phyloP scores from a whole-genome alignment of 2,888 invertebrate species.

The Junonia oenone region DNA sequence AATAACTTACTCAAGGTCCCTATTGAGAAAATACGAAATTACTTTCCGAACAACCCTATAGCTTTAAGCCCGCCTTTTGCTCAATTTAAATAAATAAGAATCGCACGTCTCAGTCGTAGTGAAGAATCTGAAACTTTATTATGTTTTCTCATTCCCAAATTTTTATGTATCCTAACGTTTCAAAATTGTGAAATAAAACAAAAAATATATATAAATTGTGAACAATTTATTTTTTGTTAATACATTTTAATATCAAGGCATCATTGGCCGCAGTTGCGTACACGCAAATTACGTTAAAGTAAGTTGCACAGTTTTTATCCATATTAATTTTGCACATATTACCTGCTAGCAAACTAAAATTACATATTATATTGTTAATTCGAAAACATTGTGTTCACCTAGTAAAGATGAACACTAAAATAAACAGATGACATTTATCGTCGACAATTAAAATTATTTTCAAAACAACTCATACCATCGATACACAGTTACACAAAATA shows the following conservation, averaged over 20 bases:
- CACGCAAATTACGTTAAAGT: slow-evolving; percentile 40
- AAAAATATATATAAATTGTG: slow-evolving; percentile 35
- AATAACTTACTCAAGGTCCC: no score
- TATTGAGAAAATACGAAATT: no score
- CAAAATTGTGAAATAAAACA: slow-evolving; percentile 11
- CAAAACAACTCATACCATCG: not conserved
- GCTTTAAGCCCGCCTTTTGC: no score
- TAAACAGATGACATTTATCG: not conserved
- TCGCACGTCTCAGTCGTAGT: no score
- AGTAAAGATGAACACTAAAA: not conserved
- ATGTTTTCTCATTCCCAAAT: no score
- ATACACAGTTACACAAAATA: not conserved
- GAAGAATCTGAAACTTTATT: no score
- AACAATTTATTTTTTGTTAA: slow-evolving; percentile 55
- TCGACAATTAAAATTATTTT: not conserved
- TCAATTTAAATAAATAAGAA: no score
- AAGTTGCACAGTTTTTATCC: slow-evolving; percentile 40
- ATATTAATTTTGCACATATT: no score
- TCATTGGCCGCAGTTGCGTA: slow-evolving; percentile 52
- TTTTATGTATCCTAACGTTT: no score
- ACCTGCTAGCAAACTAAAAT: slow-evolving; percentile 51
- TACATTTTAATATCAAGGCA: slow-evolving; percentile 57
- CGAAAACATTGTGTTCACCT: not conserved
- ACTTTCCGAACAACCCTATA: no score
- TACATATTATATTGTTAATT: not conserved